A percentile compares a stretch with the other conserved stretches of the same genome.
phyloP scores from a whole-genome alignment of 2,797 vertebrate species.

The Poecile montanus region DNA sequence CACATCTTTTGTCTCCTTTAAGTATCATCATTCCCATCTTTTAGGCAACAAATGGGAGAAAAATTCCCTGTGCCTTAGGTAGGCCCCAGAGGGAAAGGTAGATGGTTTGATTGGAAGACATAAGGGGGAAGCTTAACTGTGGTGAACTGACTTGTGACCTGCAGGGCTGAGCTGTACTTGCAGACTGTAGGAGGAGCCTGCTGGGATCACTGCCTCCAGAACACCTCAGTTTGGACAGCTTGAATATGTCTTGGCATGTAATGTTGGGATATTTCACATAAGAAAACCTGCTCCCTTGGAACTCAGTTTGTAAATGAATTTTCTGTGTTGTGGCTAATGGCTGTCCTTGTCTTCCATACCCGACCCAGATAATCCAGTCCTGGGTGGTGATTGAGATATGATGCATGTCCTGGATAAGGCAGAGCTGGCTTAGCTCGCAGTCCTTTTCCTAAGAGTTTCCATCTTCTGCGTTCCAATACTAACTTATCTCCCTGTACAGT shows the following conservation, averaged over 20 bases:
- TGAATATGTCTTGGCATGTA: not conserved
- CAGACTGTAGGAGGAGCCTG: not conserved
- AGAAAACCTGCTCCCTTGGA: not conserved
- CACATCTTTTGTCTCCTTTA: not conserved
- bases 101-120: not conserved
- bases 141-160: not conserved
- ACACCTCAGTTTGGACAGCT: not conserved
- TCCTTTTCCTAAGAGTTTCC: not conserved
- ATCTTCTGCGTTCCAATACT: not conserved
- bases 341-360: not conserved
- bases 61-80: not conserved
- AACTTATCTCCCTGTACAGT: not conserved
- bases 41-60: not conserved
- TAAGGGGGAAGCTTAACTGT: not conserved
- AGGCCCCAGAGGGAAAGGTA: not conserved
- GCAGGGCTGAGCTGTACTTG: not conserved
- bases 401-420: not conserved
- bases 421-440: not conserved
- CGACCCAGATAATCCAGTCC: not conserved
- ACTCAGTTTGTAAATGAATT: not conserved
- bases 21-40: not conserved
- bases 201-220: not conserved
- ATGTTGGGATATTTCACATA: not conserved
- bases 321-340: not conserved
- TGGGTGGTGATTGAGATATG: not conserved